phyloP scores from a whole-genome alignment of 2,113 vertebrate genomes.

The Rhynchopsitta pachyrhyncha region DNA sequence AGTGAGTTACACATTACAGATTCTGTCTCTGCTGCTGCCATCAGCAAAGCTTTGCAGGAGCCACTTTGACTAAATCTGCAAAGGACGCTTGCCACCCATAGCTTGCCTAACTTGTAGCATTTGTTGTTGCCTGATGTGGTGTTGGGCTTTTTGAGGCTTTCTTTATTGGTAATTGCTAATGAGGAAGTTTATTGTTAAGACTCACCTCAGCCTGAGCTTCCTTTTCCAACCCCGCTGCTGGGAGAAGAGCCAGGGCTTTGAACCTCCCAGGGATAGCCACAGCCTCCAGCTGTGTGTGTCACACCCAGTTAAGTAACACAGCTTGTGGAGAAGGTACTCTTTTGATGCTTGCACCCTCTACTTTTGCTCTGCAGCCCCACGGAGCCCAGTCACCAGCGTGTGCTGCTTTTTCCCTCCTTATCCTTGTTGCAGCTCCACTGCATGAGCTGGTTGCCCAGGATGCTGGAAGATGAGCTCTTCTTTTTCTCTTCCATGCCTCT shows the following conservation, averaged over 20 bases:
- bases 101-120: not conserved
- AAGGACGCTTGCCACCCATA: not conserved
- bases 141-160: not conserved
- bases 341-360: not conserved
- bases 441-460: not conserved
- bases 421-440: not conserved
- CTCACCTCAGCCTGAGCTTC: not conserved
- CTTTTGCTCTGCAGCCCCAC: not conserved
- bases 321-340: not conserved
- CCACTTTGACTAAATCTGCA: not conserved
- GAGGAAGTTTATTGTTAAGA: not conserved
- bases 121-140: not conserved
- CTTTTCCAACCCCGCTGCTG: not conserved
- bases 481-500: not conserved
- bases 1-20: not conserved
- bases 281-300: not conserved
- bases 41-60: not conserved
- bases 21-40: not conserved
- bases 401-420: accelerated
- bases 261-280: not conserved
- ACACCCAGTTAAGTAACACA: not conserved
- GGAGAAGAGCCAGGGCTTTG: not conserved
- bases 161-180: not conserved
- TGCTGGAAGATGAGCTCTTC: not conserved
- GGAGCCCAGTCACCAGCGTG: not conserved